Percentiles rank a stretch among this genome's conserved stretches.
These are phyloP conservation scores for Tachystola acroxantha DNA, from an alignment of 2,888 invertebrate genomes.

Conservation along the genomic window DNA sequence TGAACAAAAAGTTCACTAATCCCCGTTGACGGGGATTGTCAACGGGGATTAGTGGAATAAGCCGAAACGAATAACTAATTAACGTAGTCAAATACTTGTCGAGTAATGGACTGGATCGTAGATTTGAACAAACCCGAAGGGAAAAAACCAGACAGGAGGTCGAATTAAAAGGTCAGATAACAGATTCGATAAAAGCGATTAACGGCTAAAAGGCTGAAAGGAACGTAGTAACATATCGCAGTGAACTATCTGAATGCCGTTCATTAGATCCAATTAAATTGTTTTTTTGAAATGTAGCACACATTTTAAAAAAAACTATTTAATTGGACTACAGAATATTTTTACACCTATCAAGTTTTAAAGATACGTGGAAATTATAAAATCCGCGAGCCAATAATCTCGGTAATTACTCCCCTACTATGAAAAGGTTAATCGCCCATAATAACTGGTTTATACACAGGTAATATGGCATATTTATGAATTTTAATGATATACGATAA, in stretches of 20 bases:
- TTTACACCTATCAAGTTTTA: too few relatives aligned
- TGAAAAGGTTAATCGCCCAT: slow-evolving; percentile 32
- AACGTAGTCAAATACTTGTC: too few relatives aligned
- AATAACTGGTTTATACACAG: slow-evolving; percentile 22
- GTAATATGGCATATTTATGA: slow-evolving; percentile 17
- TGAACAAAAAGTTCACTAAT: too few relatives aligned
- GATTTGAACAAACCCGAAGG: too few relatives aligned
- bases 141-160: slow-evolving; percentile 6
- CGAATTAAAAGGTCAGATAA: slow-evolving; percentile 19
- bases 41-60: too few relatives aligned
- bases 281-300: background rate
- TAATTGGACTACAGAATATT: too few relatives aligned
- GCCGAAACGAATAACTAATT: too few relatives aligned
- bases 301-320: background rate
- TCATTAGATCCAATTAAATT: slow-evolving; percentile 27
- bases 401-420: slow-evolving; percentile 18
- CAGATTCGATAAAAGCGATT: slow-evolving; percentile 20
- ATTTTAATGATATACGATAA: slow-evolving; percentile 23
- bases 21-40: too few relatives aligned
- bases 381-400: slow-evolving; percentile 16
- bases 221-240: slow-evolving; percentile 18
- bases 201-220: slow-evolving; percentile 9
- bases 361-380: slow-evolving; percentile 10
- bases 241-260: slow-evolving; percentile 20
- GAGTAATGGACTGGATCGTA: too few relatives aligned